Evolutionary conservation across 2,888 invertebrate genomes (phyloP), one percentile per base, ranked within the genome.

Genomic region (Melipona beecheii): DNA sequence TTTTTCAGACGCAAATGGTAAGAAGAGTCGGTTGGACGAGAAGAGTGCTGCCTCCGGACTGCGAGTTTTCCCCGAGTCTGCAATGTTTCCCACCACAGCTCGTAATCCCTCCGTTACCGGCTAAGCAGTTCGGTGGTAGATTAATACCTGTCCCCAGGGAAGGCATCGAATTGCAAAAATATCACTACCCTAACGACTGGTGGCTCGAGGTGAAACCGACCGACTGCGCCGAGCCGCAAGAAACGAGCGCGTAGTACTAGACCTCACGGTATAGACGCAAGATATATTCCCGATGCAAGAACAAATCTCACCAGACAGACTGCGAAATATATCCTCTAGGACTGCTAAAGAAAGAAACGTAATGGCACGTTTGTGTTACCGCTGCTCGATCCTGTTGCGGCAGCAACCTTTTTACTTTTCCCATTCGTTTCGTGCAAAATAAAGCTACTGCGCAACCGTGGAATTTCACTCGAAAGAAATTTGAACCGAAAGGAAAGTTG

Each of bases 111-210:
- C 95, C 96, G 0, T 92, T 96, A 78, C 95, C 95, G 50, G 91
- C 91, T 21, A 94, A 94, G 85, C 93, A 94, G 77, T 95, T 95
- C 84, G 95, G 95, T 6, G 94, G 94, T n/a, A 92, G 94, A 65
- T 90, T 93, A 24, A 93, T 96, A 69, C 95, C 96, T 17, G 95
- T 95, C 24, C 96, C 96, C 2, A 91, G 95, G 69, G 96, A 96
- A 90, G 95, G 95, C 74, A 95, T 96, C 60, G 96, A 96, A 92
- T 93, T 96, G 65, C 95, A 96, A 85, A 96, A 96, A 90, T 96
- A 96, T 91, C 95, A 96, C 72, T 96, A 95, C 90, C 95, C 95
- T 2, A 94, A 95, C 78, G 95, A 95, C 83, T 96, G 96, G 96
- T 96, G 96, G 96, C 93, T 95, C 85, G 95, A 95, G 89, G 91